Conservation (phyloP, 1,140 invertebrate genomes). For the Apis dorsata region DNA sequence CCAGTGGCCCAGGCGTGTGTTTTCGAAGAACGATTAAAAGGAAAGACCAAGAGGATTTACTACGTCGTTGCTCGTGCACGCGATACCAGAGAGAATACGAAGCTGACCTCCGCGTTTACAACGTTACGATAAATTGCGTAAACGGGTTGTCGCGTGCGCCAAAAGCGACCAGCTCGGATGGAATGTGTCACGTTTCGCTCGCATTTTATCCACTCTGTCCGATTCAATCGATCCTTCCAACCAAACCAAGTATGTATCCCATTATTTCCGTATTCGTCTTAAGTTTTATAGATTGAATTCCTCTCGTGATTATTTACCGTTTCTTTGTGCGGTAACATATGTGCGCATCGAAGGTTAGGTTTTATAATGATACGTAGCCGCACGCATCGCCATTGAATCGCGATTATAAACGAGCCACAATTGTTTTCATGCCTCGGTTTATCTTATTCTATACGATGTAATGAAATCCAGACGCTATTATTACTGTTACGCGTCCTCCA, state of each 20-base stretch:
- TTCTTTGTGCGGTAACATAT: neutral
- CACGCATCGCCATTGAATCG: neutral
- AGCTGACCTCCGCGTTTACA: neutral
- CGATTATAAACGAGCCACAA: neutral
- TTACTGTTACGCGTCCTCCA: neutral
- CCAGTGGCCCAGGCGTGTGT: neutral
- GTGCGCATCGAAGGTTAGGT: neutral
- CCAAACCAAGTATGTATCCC: neutral
- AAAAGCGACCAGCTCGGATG: neutral
- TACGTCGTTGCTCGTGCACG: conserved; percentile 12
- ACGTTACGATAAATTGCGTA: conserved; percentile 23
- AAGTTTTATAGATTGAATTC: neutral
- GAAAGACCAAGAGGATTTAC: conserved; percentile 19
- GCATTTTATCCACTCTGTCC: neutral
- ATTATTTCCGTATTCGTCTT: neutral
- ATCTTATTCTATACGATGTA: neutral
- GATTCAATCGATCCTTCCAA: neutral
- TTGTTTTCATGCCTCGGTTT: neutral
- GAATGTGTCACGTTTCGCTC: neutral
- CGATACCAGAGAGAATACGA: neutral
- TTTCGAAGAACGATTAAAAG: conserved; percentile 22
- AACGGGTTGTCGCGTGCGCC: conserved; percentile 23
- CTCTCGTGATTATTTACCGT: neutral
- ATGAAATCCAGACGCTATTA: neutral
- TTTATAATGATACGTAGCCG: neutral